phyloP scores from a whole-genome alignment of 2,113 vertebrate genomes.

The Riparia riparia region DNA sequence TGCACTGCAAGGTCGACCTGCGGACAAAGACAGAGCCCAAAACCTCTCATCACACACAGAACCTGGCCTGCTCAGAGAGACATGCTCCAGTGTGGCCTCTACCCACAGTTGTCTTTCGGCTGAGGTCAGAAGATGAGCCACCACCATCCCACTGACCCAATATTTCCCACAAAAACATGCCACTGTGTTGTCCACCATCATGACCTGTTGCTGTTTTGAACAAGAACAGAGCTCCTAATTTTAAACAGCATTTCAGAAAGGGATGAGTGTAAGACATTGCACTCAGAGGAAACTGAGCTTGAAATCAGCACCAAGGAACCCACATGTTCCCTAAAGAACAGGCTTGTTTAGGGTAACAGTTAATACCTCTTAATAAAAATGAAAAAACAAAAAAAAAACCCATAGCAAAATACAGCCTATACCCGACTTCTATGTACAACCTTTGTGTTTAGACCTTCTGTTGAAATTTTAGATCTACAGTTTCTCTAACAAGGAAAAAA shows the following conservation, averaged over 20 bases:
- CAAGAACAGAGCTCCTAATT: background rate
- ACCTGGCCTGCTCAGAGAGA: background rate
- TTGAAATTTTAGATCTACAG: background rate
- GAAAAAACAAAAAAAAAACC: fast-evolving
- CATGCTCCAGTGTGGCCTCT: background rate
- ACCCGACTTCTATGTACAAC: fast-evolving
- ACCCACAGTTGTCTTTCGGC: background rate
- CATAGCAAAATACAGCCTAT: background rate
- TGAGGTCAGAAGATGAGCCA: background rate
- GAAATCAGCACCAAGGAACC: background rate
- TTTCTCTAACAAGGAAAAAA: background rate
- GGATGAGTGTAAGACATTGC: fast-evolving
- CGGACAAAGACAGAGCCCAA: background rate
- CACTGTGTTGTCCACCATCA: background rate
- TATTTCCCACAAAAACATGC: background rate
- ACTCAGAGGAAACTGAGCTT: background rate
- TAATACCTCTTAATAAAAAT: background rate
- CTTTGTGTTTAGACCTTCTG: background rate
- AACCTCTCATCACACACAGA: background rate
- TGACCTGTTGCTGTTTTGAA: background rate
- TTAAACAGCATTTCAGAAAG: background rate
- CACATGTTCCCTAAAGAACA: background rate
- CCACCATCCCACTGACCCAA: background rate
- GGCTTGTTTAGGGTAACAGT: background rate
- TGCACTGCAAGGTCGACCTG: slow-evolving; percentile 93